These are phyloP conservation scores for Austrofundulus limnaeus DNA, from an alignment of 2,113 vertebrate species.

Conservation along the genomic window DNA sequence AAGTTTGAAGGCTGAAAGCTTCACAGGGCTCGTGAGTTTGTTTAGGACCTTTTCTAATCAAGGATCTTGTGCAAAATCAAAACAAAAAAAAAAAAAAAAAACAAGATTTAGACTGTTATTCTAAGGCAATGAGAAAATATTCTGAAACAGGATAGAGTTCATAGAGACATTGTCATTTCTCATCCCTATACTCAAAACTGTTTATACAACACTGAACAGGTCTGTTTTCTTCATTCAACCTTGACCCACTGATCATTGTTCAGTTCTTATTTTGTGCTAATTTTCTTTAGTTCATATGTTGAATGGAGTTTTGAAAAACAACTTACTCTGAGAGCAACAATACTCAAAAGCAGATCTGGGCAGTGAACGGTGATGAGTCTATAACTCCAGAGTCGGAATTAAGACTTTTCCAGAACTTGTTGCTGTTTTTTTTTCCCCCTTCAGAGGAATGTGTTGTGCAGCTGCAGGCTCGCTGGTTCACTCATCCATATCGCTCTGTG, in stretches of 20 bases:
- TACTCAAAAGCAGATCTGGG: not conserved
- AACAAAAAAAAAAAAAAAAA: no score
- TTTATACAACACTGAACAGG: not conserved
- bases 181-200: no score
- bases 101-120: not conserved
- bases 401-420: not conserved
- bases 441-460: not conserved
- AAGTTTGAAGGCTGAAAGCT: not conserved
- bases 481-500: slow-evolving; percentile 29
- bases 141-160: no score
- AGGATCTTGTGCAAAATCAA: no score
- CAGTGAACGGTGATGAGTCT: not conserved
- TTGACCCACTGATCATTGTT: not conserved
- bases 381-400: not conserved
- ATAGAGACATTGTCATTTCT: no score
- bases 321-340: not conserved
- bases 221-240: no score
- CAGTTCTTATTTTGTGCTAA: not conserved
- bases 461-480: not conserved
- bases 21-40: not conserved
- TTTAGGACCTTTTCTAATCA: not conserved
- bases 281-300: not conserved
- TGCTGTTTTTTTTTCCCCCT: not conserved
- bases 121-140: not conserved
- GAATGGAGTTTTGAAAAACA: not conserved